Evolutionary conservation across 2,888 invertebrate species (phyloP).

Genomic region (Branchinecta sandiegonensis): DNA sequence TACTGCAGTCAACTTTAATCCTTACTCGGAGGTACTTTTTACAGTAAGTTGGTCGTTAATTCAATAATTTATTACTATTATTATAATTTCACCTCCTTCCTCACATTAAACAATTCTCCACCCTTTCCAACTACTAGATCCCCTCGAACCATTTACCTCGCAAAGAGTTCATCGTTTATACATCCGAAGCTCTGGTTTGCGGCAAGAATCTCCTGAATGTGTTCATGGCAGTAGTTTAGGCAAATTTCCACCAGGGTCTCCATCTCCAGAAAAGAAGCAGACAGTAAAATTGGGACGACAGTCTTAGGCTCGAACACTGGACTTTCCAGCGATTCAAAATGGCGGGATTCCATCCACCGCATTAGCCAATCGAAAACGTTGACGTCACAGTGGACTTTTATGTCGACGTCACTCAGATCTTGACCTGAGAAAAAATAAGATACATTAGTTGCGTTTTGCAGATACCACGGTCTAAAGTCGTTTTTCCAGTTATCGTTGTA

Average conservation of each 20-base stretch:
- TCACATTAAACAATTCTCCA: no score
- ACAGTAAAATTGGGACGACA: constrained; percentile 81
- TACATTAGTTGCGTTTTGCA: no score
- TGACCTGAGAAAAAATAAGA: constrained; percentile 39
- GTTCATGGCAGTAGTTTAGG: constrained; percentile 65
- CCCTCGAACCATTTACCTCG: constrained; percentile 30
- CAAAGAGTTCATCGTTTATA: constrained; percentile 51
- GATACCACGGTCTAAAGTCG: no score
- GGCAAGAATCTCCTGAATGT: constrained; percentile 71
- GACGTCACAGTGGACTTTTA: constrained; percentile 91
- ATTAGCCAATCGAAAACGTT: constrained; percentile 92
- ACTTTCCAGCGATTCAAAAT: neutral
- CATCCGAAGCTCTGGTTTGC: constrained; percentile 74
- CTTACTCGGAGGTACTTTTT: no score
- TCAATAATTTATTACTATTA: no score
- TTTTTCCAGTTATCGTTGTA: no score
- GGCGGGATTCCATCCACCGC: constrained; percentile 69
- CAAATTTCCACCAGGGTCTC: constrained; percentile 74
- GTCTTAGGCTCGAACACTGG: constrained; percentile 50
- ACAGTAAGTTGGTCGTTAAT: no score
- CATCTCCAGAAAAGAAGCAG: constrained; percentile 88
- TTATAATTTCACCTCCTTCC: no score
- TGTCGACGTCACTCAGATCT: constrained; percentile 76
- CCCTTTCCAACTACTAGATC: no score
- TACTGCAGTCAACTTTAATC: no score